A percentile compares a stretch with the other conserved stretches of the same genome.
Conservation (phyloP, 2,113 vertebrate genomes). For the Pseudorasbora parva region DNA sequence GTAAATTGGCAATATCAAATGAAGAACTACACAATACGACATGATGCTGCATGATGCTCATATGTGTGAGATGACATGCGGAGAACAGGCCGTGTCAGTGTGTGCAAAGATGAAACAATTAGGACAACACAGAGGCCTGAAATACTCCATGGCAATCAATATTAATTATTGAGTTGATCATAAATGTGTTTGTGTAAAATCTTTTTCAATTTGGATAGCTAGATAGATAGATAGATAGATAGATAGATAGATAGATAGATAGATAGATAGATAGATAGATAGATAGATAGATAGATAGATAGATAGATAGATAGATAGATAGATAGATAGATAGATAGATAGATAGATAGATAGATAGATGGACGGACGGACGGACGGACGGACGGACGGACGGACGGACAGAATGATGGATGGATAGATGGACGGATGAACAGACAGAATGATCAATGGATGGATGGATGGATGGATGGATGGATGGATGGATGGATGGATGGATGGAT, state of each 20-base stretch:
- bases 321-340: too few relatives aligned
- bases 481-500: not conserved
- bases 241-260: not conserved
- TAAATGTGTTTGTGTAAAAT: conserved; percentile 1
- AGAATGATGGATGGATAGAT: not conserved
- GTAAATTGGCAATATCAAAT: conserved; percentile 8
- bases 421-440: not conserved
- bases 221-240: too few relatives aligned
- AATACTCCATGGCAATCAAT: not conserved
- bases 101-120: conserved; percentile 10
- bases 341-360: too few relatives aligned
- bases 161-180: not conserved
- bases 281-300: too few relatives aligned
- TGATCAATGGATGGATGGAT: not conserved
- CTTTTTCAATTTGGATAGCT: not conserved
- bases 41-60: not conserved
- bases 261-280: not conserved
- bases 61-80: not conserved
- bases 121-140: not conserved
- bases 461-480: not conserved
- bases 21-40: not conserved
- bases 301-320: not conserved
- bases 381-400: too few relatives aligned
- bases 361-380: too few relatives aligned
- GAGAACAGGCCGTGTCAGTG: not conserved